A percentile compares a stretch with the other conserved stretches of the same genome.
Conservation (phyloP, 2,888 invertebrate species). For the Acleris sparsana region DNA sequence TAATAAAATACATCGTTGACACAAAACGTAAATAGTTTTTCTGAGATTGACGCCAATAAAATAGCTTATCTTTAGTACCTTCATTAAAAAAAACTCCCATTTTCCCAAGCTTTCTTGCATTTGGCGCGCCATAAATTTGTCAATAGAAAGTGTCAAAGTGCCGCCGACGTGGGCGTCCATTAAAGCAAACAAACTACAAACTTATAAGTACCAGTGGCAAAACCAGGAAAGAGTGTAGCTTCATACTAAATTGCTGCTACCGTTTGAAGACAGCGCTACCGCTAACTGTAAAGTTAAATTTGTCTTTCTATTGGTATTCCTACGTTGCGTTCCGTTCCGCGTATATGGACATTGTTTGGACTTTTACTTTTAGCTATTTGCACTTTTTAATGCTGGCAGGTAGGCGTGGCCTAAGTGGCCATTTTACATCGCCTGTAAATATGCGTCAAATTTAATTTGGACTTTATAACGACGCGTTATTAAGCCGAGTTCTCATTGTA, state of each 20-base stretch:
- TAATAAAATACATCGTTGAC: no score
- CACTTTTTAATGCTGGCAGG: conserved; percentile 30
- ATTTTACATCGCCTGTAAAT: conserved; percentile 15
- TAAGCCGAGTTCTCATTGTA: conserved; percentile 2
- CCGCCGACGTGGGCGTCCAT: conserved; percentile 28
- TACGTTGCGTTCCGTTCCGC: conserved; percentile 17
- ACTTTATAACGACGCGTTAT: background rate
- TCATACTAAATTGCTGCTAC: conserved; percentile 1
- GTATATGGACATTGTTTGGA: conserved; percentile 48
- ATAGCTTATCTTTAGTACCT: conserved; percentile 7
- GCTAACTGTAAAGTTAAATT: conserved; percentile 7
- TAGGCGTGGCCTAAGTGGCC: conserved; percentile 19
- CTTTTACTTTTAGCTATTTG: conserved; percentile 66
- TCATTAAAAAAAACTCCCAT: conserved; percentile 12
- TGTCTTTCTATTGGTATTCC: conserved; percentile 13
- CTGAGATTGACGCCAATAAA: conserved; percentile 7
- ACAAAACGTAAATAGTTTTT: background rate
- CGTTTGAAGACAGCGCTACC: conserved; percentile 18
- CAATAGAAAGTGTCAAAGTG: conserved; percentile 49
- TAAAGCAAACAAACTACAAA: conserved; percentile 17
- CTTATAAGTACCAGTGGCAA: conserved; percentile 7
- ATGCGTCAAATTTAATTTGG: background rate
- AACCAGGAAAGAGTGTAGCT: conserved; percentile 9
- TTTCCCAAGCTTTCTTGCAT: conserved; percentile 33
- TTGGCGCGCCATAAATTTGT: conserved; percentile 38